Conservation (phyloP, 2,888 invertebrate species). For the Odiellus spinosus region DNA sequence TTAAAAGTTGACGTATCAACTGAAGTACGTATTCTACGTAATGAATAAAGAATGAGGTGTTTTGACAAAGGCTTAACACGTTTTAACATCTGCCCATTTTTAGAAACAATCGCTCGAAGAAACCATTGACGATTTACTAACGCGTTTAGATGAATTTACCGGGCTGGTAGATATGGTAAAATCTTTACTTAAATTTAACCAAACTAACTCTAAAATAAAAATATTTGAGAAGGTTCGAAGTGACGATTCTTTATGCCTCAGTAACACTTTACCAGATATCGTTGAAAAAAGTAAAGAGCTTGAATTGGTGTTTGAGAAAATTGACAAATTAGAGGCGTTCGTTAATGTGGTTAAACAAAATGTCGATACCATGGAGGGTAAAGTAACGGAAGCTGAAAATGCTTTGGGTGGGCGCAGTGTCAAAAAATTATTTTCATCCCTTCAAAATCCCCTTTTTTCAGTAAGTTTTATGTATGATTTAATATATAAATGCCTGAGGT, state of each 20-base stretch:
- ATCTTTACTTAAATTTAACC: not conserved
- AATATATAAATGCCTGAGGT: too few species aligned
- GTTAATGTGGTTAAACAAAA: slow-evolving; percentile 10
- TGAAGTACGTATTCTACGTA: slow-evolving; percentile 6
- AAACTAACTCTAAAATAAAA: not conserved
- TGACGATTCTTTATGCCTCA: slow-evolving; percentile 12
- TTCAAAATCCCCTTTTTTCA: slow-evolving; percentile 15
- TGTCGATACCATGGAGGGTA: slow-evolving; percentile 14
- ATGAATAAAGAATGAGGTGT: too few species aligned
- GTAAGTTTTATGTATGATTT: too few species aligned
- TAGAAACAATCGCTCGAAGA: slow-evolving; percentile 12
- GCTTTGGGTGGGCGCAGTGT: slow-evolving; percentile 11
- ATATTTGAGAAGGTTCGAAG: slow-evolving; percentile 9
- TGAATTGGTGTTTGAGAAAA: slow-evolving; percentile 11
- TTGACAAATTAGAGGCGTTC: slow-evolving; percentile 14
- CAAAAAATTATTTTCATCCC: slow-evolving; percentile 13
- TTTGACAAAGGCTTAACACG: too few species aligned
- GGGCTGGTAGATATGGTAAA: slow-evolving; percentile 15
- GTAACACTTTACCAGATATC: slow-evolving; percentile 12
- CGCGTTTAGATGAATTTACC: slow-evolving; percentile 14
- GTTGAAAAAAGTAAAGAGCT: slow-evolving; percentile 11
- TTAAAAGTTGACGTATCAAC: slow-evolving; percentile 8
- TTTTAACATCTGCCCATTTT: not conserved
- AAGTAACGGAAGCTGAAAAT: slow-evolving; percentile 13
- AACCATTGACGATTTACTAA: slow-evolving; percentile 14